Evolutionary conservation across 2,113 vertebrate genomes (phyloP).

Genomic region (Rhinoderma darwinii): DNA sequence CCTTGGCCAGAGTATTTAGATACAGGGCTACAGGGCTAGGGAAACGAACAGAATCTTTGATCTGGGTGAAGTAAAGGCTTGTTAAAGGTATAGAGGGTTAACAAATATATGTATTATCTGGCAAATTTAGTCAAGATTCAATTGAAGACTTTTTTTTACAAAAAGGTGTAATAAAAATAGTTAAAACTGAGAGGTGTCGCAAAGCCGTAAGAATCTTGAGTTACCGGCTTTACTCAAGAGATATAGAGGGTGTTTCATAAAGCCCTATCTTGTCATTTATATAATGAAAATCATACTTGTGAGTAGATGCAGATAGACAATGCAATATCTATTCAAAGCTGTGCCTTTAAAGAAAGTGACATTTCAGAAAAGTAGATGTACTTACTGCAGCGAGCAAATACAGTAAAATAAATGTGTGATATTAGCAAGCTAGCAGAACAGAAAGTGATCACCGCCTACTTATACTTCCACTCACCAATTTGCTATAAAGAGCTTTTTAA

Average conservation of each 20-base stretch:
- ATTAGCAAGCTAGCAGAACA: constrained; percentile 34
- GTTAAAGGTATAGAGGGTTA: no score
- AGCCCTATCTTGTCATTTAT: background rate
- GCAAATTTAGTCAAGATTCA: background rate
- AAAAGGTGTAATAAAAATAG: background rate
- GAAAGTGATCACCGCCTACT: constrained; percentile 43
- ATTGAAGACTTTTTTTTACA: background rate
- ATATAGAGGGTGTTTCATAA: background rate
- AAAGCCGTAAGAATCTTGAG: background rate
- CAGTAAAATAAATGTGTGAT: constrained; percentile 45
- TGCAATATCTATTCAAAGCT: constrained; percentile 18
- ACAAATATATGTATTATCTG: no score
- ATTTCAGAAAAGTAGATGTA: constrained; percentile 12
- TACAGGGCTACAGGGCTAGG: no score
- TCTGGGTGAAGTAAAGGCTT: no score
- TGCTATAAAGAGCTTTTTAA: constrained; percentile 50
- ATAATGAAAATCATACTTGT: background rate
- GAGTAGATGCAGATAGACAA: constrained; percentile 32
- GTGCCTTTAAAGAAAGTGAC: constrained; percentile 6
- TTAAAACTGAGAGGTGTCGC: background rate
- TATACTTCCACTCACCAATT: constrained; percentile 38
- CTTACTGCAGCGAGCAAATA: constrained; percentile 17
- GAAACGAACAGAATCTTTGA: no score
- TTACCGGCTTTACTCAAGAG: background rate
- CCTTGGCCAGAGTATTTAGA: no score